Evolutionary conservation across 2,888 invertebrate species (phyloP).

Genomic region (Eristalis intricaria): DNA sequence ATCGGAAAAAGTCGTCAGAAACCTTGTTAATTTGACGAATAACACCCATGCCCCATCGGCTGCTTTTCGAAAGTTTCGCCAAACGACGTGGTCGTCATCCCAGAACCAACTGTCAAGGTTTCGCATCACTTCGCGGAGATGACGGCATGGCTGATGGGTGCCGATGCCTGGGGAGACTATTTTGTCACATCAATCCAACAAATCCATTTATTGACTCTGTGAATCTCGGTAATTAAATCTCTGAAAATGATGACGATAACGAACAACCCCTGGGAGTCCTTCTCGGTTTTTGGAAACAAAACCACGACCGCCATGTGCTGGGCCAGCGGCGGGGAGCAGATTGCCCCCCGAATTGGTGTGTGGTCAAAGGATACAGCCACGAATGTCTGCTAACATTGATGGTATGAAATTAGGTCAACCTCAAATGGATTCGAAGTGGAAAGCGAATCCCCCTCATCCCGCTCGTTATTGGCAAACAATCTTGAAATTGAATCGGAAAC

Average conservation of each 20-base stretch:
- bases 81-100: neutral
- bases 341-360: neutral
- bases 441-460: neutral
- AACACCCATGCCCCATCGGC: neutral
- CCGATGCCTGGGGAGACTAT: neutral
- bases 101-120: neutral
- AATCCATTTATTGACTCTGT: conserved; percentile 19
- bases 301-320: neutral
- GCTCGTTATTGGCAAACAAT: neutral
- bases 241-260: conserved; percentile 3
- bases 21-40: neutral
- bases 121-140: neutral
- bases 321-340: neutral
- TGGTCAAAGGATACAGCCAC: neutral
- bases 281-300: neutral
- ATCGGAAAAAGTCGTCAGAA: neutral
- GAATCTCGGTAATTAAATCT: conserved; percentile 9
- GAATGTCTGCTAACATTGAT: neutral
- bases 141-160: neutral
- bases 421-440: neutral
- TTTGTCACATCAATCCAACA: conserved; percentile 1
- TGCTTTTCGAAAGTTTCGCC: neutral
- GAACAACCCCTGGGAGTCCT: neutral
- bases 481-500: conserved; percentile 1
- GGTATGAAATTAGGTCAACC: neutral